These are phyloP conservation scores for Amiota mariae DNA, from an alignment of 2,888 invertebrate genomes.

Conservation along the genomic window DNA sequence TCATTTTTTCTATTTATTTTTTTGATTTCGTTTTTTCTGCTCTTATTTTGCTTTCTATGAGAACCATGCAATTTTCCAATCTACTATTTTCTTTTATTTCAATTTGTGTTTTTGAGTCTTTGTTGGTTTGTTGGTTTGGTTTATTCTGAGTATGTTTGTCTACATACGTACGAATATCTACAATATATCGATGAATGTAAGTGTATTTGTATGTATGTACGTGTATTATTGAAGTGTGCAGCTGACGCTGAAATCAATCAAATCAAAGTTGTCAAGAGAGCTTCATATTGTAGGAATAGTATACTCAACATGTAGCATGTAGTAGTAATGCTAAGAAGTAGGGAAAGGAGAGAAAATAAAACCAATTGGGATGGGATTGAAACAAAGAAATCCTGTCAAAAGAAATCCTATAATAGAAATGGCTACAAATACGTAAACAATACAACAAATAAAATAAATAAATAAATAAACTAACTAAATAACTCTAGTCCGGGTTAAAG, in stretches of 20 bases:
- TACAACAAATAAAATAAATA: not conserved
- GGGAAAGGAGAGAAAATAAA: not conserved
- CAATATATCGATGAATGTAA: too few species aligned
- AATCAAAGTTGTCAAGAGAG: constrained; percentile 53
- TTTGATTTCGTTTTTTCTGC: not conserved
- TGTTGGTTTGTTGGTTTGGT: constrained; percentile 25
- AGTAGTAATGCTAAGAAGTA: constrained; percentile 49
- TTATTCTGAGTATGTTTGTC: too few species aligned
- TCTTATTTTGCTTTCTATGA: constrained; percentile 7
- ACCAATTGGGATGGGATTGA: not conserved
- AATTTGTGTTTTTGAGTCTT: not conserved
- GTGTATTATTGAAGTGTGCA: constrained; percentile 47
- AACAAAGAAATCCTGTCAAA: constrained; percentile 43
- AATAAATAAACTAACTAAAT: constrained; percentile 61
- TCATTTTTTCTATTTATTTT: constrained; percentile 29
- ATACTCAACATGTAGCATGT: constrained; percentile 46
- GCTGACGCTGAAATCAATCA: constrained; percentile 66
- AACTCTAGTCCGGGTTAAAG: constrained; percentile 32
- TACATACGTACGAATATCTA: too few species aligned
- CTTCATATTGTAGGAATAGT: constrained; percentile 45
- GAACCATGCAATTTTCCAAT: constrained; percentile 18
- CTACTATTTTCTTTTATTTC: not conserved
- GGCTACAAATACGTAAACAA: constrained; percentile 15
- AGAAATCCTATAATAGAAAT: constrained; percentile 50
- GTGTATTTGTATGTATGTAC: constrained; percentile 20